Percentiles rank a stretch among this genome's conserved stretches.
phyloP scores from a whole-genome alignment of 2,113 vertebrate species.

The Ophthalmotilapia sp. region DNA sequence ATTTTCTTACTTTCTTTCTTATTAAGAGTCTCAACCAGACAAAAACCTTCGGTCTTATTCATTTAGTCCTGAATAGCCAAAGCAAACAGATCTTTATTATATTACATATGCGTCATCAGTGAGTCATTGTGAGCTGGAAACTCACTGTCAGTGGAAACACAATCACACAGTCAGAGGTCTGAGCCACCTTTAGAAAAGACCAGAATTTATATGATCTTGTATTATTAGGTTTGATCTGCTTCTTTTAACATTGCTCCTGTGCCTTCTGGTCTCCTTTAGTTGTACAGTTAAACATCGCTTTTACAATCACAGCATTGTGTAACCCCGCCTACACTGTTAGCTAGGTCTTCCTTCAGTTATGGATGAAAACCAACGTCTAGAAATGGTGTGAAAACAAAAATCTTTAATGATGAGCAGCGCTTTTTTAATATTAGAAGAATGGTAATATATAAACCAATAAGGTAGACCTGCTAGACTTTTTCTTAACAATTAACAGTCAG shows the following conservation, averaged over 20 bases:
- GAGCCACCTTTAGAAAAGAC: not conserved
- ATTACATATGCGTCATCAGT: not conserved
- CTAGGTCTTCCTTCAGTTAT: not conserved
- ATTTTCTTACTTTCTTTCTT: not conserved
- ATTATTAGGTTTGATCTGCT: not conserved
- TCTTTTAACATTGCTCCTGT: not conserved
- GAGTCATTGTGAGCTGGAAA: not conserved
- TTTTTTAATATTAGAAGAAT: not conserved
- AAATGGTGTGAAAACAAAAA: not conserved
- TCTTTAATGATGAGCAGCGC: not conserved
- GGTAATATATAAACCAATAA: not conserved
- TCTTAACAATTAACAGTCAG: not conserved
- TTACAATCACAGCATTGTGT: not conserved
- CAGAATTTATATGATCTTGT: not conserved
- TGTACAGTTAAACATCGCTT: not conserved
- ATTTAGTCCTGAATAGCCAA: not conserved
- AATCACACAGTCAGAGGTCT: not conserved
- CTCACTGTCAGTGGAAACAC: not conserved
- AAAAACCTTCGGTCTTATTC: not conserved
- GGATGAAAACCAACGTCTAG: not conserved
- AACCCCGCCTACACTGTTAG: not conserved
- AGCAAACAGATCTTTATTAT: not conserved
- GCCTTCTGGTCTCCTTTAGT: not conserved
- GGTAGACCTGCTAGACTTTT: not conserved
- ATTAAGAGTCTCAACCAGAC: not conserved